phyloP scores from a whole-genome alignment of 2,113 vertebrate species.

The Prochilodus magdalenae region DNA sequence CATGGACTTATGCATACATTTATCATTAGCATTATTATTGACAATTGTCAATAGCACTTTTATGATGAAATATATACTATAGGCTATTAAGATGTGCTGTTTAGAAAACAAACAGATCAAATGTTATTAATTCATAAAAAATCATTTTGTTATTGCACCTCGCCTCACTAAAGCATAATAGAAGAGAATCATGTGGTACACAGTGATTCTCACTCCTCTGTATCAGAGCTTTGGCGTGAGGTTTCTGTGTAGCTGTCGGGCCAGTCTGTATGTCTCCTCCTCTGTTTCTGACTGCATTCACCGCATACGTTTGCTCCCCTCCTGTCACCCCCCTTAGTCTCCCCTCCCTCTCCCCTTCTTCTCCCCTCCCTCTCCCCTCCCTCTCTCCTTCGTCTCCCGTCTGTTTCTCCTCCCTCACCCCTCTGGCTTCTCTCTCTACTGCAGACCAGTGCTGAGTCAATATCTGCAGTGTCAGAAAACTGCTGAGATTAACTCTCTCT shows the following conservation, averaged over 20 bases:
- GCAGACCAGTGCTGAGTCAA: slow-evolving; percentile 52
- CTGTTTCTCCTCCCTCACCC: too few species aligned
- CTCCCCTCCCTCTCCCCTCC: not conserved
- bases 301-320: slow-evolving; percentile 2
- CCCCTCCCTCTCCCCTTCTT: too few species aligned
- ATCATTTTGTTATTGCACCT: not conserved
- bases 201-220: not conserved
- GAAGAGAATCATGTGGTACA: not conserved
- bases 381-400: not conserved
- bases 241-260: not conserved
- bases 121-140: too few species aligned
- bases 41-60: too few species aligned
- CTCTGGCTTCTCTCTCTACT: not conserved
- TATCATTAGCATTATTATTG: too few species aligned
- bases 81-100: too few species aligned
- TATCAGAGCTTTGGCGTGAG: not conserved
- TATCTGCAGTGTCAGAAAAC: slow-evolving; percentile 16
- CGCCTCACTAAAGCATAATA: not conserved
- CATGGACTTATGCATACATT: too few species aligned
- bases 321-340: too few species aligned
- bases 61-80: too few species aligned
- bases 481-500: slow-evolving; percentile 19
- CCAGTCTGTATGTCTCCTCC: slow-evolving; percentile 3
- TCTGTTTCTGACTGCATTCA: not conserved
- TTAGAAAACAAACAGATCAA: too few species aligned